These are phyloP conservation scores for Sebastes wilsoni DNA, from an alignment of 2,797 vertebrate genomes.

Conservation along the genomic window DNA sequence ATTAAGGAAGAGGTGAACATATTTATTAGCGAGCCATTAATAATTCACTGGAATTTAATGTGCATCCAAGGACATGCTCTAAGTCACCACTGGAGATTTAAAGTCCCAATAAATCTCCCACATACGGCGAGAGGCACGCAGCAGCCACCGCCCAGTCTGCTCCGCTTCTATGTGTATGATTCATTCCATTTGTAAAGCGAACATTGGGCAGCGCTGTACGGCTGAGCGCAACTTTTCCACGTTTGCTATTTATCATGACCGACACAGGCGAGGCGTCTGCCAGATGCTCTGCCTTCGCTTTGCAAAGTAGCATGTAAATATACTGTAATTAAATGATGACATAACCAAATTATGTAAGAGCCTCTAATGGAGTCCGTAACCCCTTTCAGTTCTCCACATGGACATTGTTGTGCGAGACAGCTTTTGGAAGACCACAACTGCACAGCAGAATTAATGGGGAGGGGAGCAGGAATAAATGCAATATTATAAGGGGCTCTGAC, in stretches of 20 bases:
- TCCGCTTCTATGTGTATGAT: conserved; percentile 32
- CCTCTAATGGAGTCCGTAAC: conserved; percentile 66
- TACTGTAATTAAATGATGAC: conserved; percentile 65
- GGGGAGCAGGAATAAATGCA: conserved; percentile 29
- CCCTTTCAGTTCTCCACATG: conserved; percentile 31
- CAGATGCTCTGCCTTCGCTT: conserved; percentile 54
- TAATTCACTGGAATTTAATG: conserved; percentile 49
- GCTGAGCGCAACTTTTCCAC: conserved; percentile 28
- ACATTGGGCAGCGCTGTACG: neutral
- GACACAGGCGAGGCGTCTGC: conserved; percentile 35
- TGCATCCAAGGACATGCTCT: conserved; percentile 47
- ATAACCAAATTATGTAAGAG: conserved; percentile 65
- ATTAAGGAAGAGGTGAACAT: conserved; percentile 32
- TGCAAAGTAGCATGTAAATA: conserved; percentile 64
- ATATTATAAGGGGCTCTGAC: conserved; percentile 13
- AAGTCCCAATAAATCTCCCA: conserved; percentile 45
- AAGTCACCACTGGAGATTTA: conserved; percentile 46
- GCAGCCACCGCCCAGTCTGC: conserved; percentile 35
- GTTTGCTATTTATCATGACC: conserved; percentile 36
- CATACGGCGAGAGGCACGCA: conserved; percentile 18
- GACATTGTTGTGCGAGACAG: conserved; percentile 39
- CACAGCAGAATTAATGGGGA: conserved; percentile 31
- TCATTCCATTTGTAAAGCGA: conserved; percentile 40
- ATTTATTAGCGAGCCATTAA: conserved; percentile 59
- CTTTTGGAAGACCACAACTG: conserved; percentile 10